Conservation (phyloP, 2,888 invertebrate genomes). For the Leptinotarsa juncta region DNA sequence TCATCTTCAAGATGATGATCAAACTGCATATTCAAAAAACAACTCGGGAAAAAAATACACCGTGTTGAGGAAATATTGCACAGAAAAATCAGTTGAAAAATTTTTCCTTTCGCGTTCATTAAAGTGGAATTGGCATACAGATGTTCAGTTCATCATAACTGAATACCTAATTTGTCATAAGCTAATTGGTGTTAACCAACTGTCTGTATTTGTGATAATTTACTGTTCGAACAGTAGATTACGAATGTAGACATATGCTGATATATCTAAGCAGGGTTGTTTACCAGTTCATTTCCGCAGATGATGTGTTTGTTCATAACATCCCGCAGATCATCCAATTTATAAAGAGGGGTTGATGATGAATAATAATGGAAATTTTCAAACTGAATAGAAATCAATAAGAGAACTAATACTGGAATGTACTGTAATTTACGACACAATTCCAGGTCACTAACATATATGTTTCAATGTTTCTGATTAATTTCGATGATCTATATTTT, state of each 20-base stretch:
- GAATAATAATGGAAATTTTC: background rate
- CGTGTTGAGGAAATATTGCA: too few species aligned
- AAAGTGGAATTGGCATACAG: too few species aligned
- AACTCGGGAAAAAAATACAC: too few species aligned
- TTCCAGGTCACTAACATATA: too few species aligned
- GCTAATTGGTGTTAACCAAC: background rate
- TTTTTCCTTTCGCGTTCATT: too few species aligned
- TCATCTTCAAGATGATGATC: too few species aligned
- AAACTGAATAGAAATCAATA: too few species aligned
- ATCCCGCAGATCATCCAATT: background rate
- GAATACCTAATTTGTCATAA: background rate
- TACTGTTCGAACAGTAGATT: background rate
- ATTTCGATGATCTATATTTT: background rate
- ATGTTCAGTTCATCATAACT: background rate
- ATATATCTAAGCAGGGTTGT: background rate
- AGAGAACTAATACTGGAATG: too few species aligned
- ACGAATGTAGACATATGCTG: background rate
- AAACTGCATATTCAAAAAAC: too few species aligned
- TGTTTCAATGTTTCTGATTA: too few species aligned
- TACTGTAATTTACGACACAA: too few species aligned
- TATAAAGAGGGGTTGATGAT: background rate
- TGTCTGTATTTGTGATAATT: background rate
- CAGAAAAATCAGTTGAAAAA: too few species aligned
- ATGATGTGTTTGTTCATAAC: conserved; percentile 1
- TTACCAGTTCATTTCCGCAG: conserved; percentile 2